Evolutionary conservation across 2,797 vertebrate genomes (phyloP).

Genomic region (Siniperca scherzeri): DNA sequence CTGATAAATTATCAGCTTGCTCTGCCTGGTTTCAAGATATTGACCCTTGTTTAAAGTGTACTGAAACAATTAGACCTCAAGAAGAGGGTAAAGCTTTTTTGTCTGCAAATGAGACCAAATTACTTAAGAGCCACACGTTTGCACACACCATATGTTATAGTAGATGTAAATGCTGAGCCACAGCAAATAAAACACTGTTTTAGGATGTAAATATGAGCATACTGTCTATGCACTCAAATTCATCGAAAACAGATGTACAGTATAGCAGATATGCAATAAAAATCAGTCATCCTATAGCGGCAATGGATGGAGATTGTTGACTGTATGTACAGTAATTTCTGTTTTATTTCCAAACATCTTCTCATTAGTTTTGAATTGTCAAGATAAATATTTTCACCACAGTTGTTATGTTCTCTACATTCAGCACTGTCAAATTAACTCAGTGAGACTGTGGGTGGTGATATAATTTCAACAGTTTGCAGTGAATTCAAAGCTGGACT

Average conservation of each 20-base stretch:
- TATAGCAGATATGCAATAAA: constrained; percentile 26
- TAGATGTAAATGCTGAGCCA: constrained; percentile 11
- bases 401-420: constrained; percentile 42
- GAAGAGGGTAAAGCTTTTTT: background rate
- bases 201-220: constrained; percentile 7
- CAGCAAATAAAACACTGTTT: constrained; percentile 18
- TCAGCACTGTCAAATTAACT: constrained; percentile 72
- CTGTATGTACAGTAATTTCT: constrained; percentile 41
- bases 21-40: constrained; percentile 9
- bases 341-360: constrained; percentile 56
- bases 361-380: constrained; percentile 66
- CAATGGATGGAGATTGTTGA: constrained; percentile 23
- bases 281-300: constrained; percentile 16
- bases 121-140: background rate
- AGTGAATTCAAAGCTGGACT: constrained; percentile 66
- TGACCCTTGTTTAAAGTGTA: constrained; percentile 17
- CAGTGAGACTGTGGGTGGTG: constrained; percentile 52
- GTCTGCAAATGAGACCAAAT: constrained; percentile 13
- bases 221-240: background rate
- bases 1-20: constrained; percentile 28
- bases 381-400: constrained; percentile 52
- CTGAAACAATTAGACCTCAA: constrained; percentile 20
- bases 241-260: constrained; percentile 12
- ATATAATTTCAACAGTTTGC: constrained; percentile 62
- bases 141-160: constrained; percentile 11